Base-by-base conservation (phyloP, 1,140 invertebrate genomes). In the Drosophila leontia region DNA sequence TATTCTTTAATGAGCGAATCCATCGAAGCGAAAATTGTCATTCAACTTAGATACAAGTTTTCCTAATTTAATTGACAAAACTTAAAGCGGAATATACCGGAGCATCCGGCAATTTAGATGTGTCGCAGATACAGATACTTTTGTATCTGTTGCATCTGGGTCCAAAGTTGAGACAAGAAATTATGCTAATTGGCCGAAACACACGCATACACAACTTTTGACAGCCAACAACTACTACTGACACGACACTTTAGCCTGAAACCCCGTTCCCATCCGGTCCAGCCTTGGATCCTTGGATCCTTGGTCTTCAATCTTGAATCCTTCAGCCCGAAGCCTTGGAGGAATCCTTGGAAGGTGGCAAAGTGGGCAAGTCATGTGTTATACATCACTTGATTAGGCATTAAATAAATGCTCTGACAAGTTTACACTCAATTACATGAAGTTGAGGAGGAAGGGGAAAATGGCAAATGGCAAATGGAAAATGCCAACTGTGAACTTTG, bases 1-100 rank as follows among this genome's bases (percentile, higher is more conserved):
- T 70, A 80, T 82, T 83, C 78, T 84, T 80, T 84, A 84, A 83
- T 83, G 80, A 76, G 80, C 26, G 37, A 63, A 62, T 75, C 56
- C 58, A 81, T 81, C 58, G 44, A 29, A 15, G 81, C 68, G 26
- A 23, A 71, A 70, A 71, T 48, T 71, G 65, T 17, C 65, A 70
- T 48, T 19, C 48, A 7, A 26, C 17, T 8, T 23, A 23, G 65
- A 19, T 29, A 29, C 41, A 42, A 29, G 65, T 72, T 71, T 71
- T 35, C 9, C 19, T 59, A 41, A 57, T 39, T 64, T 47, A 62
- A 48, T 48, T 29, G 56, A 7, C 13, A 45, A 35, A 45, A 35
- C 48, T 61, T 41, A 48, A 48, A 42, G 50, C 11, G 50, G 50
- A 56, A 57, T 75, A 8, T 39, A 15, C 23, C 5, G 13, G 42